phyloP scores from a whole-genome alignment of 2,113 vertebrate species.

The Martes martes region DNA sequence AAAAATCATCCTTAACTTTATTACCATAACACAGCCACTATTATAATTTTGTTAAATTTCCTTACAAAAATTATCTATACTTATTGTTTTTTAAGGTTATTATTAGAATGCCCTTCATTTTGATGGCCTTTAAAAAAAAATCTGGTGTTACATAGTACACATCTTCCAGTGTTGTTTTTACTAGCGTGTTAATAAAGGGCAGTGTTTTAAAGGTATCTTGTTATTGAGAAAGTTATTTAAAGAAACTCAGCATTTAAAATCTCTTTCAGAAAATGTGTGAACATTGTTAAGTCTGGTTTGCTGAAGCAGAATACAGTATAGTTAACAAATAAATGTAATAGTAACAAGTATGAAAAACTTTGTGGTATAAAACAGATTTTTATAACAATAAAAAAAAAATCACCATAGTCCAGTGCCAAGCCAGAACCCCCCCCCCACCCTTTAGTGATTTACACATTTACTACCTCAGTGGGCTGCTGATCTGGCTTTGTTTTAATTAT shows the following conservation, averaged over 20 bases:
- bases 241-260: not conserved
- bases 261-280: not conserved
- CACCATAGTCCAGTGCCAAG: not conserved
- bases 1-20: not conserved
- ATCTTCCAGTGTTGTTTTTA: not conserved
- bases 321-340: not conserved
- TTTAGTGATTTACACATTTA: not conserved
- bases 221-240: constrained; percentile 40
- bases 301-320: not conserved
- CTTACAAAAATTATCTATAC: not conserved
- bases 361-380: not conserved
- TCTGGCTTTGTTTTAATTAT: constrained; percentile 5
- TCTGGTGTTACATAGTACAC: not conserved
- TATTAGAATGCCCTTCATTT: not conserved
- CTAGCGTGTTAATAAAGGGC: not conserved
- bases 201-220: not conserved
- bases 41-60: not conserved
- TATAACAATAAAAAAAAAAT: not conserved
- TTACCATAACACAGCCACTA: not conserved
- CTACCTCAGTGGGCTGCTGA: not conserved
- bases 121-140: not conserved
- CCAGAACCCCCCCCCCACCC: not conserved
- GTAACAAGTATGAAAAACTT: not conserved
- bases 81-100: not conserved
- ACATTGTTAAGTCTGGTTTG: not conserved